Evolutionary conservation across 1,140 invertebrate genomes (phyloP).

Genomic region (Proales similis): DNA sequence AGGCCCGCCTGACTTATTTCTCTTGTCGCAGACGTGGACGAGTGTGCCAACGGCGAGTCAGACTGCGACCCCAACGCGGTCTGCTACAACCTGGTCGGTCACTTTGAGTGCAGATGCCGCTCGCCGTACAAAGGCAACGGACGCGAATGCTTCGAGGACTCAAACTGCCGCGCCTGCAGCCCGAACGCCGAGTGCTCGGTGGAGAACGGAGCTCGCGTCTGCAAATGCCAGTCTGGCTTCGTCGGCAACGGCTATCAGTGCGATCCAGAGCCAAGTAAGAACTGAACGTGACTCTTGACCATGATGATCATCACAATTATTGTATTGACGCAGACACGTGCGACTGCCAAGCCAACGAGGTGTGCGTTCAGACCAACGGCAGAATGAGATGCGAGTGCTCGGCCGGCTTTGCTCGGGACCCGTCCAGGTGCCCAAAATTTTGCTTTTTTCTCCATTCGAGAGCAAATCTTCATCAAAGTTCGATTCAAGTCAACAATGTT

Average conservation of each 20-base stretch:
- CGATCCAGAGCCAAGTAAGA: no score
- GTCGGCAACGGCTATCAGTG: slow-evolving; percentile 34
- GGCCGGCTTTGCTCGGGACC: slow-evolving; percentile 15
- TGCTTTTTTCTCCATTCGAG: no score
- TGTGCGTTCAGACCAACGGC: no score
- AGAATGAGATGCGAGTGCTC: slow-evolving; percentile 28
- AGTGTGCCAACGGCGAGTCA: slow-evolving; percentile 24
- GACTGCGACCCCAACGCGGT: slow-evolving; percentile 34
- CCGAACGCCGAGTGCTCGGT: slow-evolving; percentile 24
- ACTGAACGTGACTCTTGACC: no score
- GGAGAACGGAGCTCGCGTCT: background rate
- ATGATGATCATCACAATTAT: no score
- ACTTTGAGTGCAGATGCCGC: slow-evolving; percentile 21
- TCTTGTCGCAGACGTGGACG: no score
- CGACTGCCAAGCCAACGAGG: no score
- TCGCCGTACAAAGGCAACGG: slow-evolving; percentile 36
- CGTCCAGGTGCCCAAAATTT: no score
- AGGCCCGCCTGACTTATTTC: no score
- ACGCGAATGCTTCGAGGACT: slow-evolving; percentile 22
- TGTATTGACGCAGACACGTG: no score
- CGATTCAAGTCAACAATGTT: slow-evolving; percentile 7
- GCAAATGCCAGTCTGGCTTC: slow-evolving; percentile 33
- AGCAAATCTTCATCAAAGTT: no score
- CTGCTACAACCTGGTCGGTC: slow-evolving; percentile 30
- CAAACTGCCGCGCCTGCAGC: slow-evolving; percentile 20